A percentile compares a stretch with the other conserved stretches of the same genome.
phyloP scores from a whole-genome alignment of 35 echinoderm and acorn worm species.

The Lytechinus variegatus region DNA sequence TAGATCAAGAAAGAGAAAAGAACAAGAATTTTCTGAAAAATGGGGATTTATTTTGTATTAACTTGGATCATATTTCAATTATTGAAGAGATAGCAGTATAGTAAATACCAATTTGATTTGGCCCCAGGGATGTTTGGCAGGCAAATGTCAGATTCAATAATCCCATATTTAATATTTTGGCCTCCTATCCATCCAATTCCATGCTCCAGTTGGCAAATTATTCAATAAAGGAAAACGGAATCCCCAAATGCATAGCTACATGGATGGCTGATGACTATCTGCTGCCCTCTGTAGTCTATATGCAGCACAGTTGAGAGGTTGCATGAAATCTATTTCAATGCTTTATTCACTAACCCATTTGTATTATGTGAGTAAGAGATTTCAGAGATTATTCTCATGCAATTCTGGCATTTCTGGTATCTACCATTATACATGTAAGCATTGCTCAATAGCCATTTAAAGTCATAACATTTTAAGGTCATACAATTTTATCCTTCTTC shows the following conservation, averaged over 20 bases:
- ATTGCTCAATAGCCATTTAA: too few species aligned
- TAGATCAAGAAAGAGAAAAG: too few species aligned
- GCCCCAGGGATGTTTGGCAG: neutral
- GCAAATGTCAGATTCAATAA: neutral
- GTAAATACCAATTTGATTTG: neutral
- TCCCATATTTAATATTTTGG: neutral
- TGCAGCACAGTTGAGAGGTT: neutral
- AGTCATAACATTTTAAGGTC: too few species aligned
- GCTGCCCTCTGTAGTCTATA: slow-evolving; percentile 5
- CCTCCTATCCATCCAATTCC: neutral
- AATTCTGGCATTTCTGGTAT: too few species aligned
- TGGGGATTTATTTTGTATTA: too few species aligned
- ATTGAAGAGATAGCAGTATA: neutral
- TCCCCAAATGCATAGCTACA: neutral
- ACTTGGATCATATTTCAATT: too few species aligned
- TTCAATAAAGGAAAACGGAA: neutral
- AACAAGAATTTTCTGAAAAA: too few species aligned
- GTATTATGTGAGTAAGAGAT: too few species aligned
- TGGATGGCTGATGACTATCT: neutral
- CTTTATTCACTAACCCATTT: neutral
- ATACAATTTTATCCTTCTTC: too few species aligned
- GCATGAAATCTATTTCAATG: neutral
- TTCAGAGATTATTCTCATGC: too few species aligned
- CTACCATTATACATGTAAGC: too few species aligned
- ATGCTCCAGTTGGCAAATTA: neutral